Evolutionary conservation across 2,888 invertebrate genomes (phyloP), one percentile per base, ranked within the genome.

Genomic region (Opisthograptis luteolata): DNA sequence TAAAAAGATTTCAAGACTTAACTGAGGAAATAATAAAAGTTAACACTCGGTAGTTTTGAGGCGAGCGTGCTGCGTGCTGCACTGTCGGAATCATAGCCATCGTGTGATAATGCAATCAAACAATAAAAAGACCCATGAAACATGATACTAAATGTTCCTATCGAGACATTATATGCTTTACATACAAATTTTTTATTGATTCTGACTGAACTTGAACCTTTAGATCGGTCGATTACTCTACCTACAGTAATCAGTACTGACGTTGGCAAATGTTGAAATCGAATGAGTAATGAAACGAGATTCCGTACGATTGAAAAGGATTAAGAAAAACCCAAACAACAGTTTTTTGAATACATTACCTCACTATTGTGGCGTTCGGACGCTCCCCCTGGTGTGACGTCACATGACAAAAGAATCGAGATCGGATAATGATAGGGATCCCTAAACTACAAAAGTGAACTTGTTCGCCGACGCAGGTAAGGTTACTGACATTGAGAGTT

Each of bases 271-370:
- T 68, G 55, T 57, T 58, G 62, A 68, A 66, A 62, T 60, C 55
- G 60, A 61, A 73, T 79, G 76, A 79, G 66, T 70, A 79, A 78
- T 68, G 46, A 56, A 79, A 78, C 67, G 46, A 56, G 49, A 72
- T 73, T 71, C 60, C 62, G 67, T 67, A 71, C 69, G 68, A 55
- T 65, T 65, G 62, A 71, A 66, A 60, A 70, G 66, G 58, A 64
- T 67, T 60, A 61, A 58, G 62, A 69, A 66, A 62, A 70, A 63
- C 68, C 52, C 64, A 67, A 68, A 76, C 70, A 71, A 54, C 68
- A 74, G 75, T 65, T 73, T 77, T 76, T 73, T 69, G 60, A 62
- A 54, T 63, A 68, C 66, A 81, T 85, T 84, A 84, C 82, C 76
- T 85, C 84, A 85, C 80, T 59, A 62, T 53, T 50, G 51, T 62